These are phyloP conservation scores for Orchesella flavescens DNA, from an alignment of 2,888 invertebrate genomes.

Conservation along the genomic window DNA sequence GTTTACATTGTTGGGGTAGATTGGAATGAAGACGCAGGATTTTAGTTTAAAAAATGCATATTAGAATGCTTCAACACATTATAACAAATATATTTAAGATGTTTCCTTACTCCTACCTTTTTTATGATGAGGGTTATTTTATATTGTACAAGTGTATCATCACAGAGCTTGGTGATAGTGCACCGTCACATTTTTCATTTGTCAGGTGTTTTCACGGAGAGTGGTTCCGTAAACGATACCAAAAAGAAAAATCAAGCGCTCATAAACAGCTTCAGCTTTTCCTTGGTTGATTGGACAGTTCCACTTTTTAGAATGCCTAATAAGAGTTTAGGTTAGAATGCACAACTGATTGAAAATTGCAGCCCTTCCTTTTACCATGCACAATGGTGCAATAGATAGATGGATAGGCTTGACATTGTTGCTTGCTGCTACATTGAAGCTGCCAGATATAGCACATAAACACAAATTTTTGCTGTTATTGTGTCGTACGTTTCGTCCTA, in stretches of 20 bases:
- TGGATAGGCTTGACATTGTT: not conserved
- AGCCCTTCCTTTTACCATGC: not conserved
- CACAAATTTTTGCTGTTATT: no score
- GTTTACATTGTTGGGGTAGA: not conserved
- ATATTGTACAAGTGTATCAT: not conserved
- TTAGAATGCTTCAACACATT: no score
- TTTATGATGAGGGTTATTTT: no score
- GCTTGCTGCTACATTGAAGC: not conserved
- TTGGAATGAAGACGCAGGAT: no score
- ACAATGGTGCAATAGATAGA: not conserved
- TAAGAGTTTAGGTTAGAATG: not conserved
- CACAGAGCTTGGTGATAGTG: conserved; percentile 37
- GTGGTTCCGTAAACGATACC: conserved; percentile 43
- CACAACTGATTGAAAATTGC: not conserved
- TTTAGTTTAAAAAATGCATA: no score
- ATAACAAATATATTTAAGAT: no score
- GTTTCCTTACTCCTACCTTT: no score
- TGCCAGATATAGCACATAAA: no score
- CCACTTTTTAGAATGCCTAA: conserved; percentile 25
- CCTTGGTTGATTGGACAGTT: conserved; percentile 54
- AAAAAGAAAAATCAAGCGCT: conserved; percentile 43
- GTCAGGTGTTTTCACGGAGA: conserved; percentile 52
- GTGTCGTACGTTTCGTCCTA: no score
- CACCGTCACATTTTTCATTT: conserved; percentile 56
- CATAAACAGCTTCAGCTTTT: conserved; percentile 34